These are phyloP conservation scores for Cantharis rufa DNA, from an alignment of 2,888 invertebrate genomes.

Conservation along the genomic window DNA sequence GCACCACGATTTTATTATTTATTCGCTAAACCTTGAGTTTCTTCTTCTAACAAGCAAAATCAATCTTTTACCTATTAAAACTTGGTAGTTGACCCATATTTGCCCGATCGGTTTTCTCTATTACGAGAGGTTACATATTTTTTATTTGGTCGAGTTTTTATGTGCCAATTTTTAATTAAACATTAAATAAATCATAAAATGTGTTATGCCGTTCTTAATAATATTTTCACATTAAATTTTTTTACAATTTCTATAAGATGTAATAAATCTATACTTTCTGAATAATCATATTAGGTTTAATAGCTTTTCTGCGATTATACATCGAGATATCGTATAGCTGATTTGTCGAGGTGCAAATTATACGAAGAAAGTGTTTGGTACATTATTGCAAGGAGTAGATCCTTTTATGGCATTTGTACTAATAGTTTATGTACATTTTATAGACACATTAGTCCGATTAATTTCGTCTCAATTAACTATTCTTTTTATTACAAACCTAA, in stretches of 20 bases:
- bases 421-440: not conserved
- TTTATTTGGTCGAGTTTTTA: not conserved
- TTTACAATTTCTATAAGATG: not conserved
- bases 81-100: not conserved
- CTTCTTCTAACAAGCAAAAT: not conserved
- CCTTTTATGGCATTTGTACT: constrained; percentile 12
- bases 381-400: constrained; percentile 20
- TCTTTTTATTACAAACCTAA: not conserved
- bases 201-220: not conserved
- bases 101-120: not conserved
- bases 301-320: not conserved
- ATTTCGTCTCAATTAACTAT: not conserved
- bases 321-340: not conserved
- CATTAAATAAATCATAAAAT: not conserved
- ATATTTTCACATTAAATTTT: not conserved
- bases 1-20: not conserved
- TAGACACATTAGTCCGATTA: not conserved
- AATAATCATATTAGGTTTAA: not conserved
- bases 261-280: constrained; percentile 2
- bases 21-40: not conserved
- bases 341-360: constrained; percentile 29
- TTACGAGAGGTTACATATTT: not conserved
- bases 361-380: constrained; percentile 25
- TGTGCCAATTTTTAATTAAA: not conserved
- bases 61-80: not conserved